Conservation (phyloP, 2,888 invertebrate species). For the Agrochola macilenta region DNA sequence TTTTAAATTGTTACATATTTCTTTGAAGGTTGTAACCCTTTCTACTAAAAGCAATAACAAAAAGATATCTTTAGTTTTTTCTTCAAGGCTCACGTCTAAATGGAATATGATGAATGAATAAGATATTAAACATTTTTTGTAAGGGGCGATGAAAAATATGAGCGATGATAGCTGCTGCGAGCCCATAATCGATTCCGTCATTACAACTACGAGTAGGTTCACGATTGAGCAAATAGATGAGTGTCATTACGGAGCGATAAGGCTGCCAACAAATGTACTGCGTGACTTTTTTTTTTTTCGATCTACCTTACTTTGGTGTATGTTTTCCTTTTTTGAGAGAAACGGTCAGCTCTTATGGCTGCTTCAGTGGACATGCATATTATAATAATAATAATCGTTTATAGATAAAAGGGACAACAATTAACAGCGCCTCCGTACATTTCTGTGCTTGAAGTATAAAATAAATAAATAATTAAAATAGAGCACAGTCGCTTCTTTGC, state of each 20-base stretch:
- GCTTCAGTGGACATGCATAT: not conserved
- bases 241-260: slow-evolving; percentile 36
- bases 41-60: slow-evolving; percentile 2
- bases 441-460: no score
- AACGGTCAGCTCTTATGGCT: not conserved
- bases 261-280: slow-evolving; percentile 30
- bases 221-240: slow-evolving; percentile 43
- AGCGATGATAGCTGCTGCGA: slow-evolving; percentile 49
- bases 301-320: not conserved
- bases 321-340: not conserved
- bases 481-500: no score
- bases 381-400: no score
- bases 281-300: slow-evolving; percentile 29
- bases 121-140: slow-evolving; percentile 55
- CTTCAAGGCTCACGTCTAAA: slow-evolving; percentile 32
- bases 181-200: slow-evolving; percentile 57
- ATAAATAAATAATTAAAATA: no score
- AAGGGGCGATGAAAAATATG: slow-evolving; percentile 31
- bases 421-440: no score
- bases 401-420: no score
- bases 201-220: slow-evolving; percentile 40
- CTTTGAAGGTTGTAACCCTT: slow-evolving; percentile 4
- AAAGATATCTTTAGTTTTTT: slow-evolving; percentile 12
- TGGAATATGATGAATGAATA: slow-evolving; percentile 51
- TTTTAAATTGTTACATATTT: slow-evolving; percentile 43